Evolutionary conservation across 2,888 invertebrate genomes (phyloP), one percentile per base, ranked within the genome.

Genomic region (Pyrochroa serraticornis): DNA sequence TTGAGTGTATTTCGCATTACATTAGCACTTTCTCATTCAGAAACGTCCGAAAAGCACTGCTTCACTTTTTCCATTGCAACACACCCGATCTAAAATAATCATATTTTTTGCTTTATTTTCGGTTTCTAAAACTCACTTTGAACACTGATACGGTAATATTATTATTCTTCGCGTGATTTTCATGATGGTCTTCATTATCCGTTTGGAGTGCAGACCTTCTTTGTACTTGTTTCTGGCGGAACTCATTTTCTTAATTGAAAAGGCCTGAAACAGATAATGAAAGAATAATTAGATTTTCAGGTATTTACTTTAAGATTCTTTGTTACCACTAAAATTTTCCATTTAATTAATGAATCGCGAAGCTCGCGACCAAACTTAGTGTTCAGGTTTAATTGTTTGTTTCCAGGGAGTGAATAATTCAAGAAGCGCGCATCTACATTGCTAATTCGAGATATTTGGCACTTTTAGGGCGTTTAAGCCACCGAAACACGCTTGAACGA

Each of bases 1-100:
- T 92, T 92, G 84, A 92, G 85, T 82, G 84, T 83, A 84, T 87
- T 83, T 82, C 81, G 87, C 88, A 88, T 88, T 80, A 77, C 78
- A 74, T 72, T 67, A 62, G 68, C 63, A 57, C 63, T 58, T 59
- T 47, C 34, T 37, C 30, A 7, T 45, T 32, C 37, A 43, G 32
- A 42, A 50, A 38, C 44, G 44, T 10, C 37, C 44, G 51, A 51
- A 51, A 43, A 42, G 43, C 50, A 50, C 22, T 22, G 22, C 22
- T 3, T 22, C 22, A 22, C 22, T 22, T 22, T 22, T 2, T 22
- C 22, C 2, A 22, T 22, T 5, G 22, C 22, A 22, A 22, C 22
- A 22, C 22, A 3, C 5, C 5, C 22, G 22, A 5, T 22, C 22
- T 22, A 22, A 22, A 22, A 22, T 3, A 22, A 22, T 22, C 22